Conservation (phyloP, 2,113 vertebrate genomes). For the Equus quagga region DNA sequence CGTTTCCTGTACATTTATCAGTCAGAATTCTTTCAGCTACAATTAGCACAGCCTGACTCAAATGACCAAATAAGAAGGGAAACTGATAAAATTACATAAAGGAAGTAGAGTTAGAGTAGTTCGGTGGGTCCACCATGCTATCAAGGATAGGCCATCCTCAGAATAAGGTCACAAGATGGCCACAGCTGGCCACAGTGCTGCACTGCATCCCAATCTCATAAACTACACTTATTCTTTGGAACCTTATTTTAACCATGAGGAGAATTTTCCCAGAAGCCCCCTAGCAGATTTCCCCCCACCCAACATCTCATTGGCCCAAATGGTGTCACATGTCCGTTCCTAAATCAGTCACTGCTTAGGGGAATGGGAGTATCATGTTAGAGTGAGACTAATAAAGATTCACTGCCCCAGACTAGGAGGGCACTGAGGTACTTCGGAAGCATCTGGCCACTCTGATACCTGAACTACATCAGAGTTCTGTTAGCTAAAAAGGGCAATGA, state of each 20-base stretch:
- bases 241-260: not conserved
- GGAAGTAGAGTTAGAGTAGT: not conserved
- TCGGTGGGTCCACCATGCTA: accelerated
- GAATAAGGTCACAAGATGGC: not conserved
- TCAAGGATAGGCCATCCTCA: accelerated
- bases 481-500: not conserved
- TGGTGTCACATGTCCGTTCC: not conserved
- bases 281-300: not conserved
- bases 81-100: accelerated
- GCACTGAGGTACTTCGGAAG: not conserved
- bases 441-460: not conserved
- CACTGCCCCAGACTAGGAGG: not conserved
- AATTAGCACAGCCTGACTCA: not conserved
- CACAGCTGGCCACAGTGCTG: not conserved
- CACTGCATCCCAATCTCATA: not conserved
- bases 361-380: not conserved
- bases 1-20: accelerated
- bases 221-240: not conserved
- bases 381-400: not conserved
- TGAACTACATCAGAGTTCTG: not conserved
- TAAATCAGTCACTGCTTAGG: not conserved
- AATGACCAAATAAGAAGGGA: not conserved
- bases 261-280: not conserved
- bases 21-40: not conserved
- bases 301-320: not conserved